Evolutionary conservation across 2,888 invertebrate genomes (phyloP).

Genomic region (Cremastobaeus sp.): DNA sequence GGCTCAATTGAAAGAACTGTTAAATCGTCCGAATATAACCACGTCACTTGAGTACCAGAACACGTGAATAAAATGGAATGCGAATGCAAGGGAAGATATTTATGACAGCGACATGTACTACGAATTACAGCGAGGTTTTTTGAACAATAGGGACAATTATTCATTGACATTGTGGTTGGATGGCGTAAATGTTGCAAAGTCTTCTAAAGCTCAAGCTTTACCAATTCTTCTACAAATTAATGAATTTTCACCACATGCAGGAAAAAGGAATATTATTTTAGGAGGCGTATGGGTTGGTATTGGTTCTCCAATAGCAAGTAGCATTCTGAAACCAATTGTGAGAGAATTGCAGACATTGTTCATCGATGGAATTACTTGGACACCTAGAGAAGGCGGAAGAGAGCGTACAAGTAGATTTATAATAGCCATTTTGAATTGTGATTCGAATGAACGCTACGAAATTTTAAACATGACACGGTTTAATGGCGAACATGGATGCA

Average conservation of each 20-base stretch:
- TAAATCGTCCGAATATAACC: constrained; percentile 7
- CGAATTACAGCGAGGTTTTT: constrained; percentile 2
- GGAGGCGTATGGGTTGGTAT: constrained; percentile 21
- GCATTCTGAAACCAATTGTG: constrained; percentile 13
- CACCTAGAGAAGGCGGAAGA: constrained; percentile 15
- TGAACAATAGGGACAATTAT: constrained; percentile 13
- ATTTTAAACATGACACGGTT: constrained; percentile 28
- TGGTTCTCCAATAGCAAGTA: constrained; percentile 1
- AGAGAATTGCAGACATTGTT: constrained; percentile 9
- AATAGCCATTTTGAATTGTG: constrained; percentile 1
- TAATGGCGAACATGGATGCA: constrained; percentile 27
- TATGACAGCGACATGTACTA: constrained; percentile 13
- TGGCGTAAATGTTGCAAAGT: constrained; percentile 28
- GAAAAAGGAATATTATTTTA: constrained; percentile 19
- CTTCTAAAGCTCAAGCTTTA: constrained; percentile 4
- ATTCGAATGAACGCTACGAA: constrained; percentile 3
- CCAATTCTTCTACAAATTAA: constrained; percentile 10
- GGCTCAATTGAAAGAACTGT: constrained; percentile 12
- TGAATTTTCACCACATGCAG: constrained; percentile 15
- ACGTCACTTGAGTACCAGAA: constrained; percentile 6
- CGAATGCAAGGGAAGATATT: constrained; percentile 12
- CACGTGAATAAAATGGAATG: constrained; percentile 9
- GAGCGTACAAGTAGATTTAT: constrained; percentile 13
- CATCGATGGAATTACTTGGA: constrained; percentile 27
- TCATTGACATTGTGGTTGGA: constrained; percentile 31